These are phyloP conservation scores for Sphaerophoria rueppellii DNA, from an alignment of 2,888 invertebrate genomes.

Conservation along the genomic window DNA sequence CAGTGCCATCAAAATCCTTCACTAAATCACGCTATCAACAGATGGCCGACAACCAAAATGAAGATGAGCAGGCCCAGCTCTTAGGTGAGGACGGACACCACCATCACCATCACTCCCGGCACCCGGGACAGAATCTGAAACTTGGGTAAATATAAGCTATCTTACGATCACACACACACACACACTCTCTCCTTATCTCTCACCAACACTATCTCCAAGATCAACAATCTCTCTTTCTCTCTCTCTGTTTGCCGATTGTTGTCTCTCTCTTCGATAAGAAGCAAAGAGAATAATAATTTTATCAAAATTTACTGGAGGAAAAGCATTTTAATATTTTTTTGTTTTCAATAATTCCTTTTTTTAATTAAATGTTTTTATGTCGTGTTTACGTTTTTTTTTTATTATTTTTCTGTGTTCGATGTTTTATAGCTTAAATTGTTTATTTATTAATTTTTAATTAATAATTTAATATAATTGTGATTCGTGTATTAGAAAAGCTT, in stretches of 20 bases:
- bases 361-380: constrained; percentile 42
- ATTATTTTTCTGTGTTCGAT: constrained; percentile 42
- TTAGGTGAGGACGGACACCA: constrained; percentile 98
- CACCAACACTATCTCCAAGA: neutral
- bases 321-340: constrained; percentile 2
- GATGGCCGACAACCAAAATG: constrained; percentile 98
- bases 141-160: constrained; percentile 91
- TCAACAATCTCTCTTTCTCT: constrained; percentile 39
- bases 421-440: constrained; percentile 49
- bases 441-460: constrained; percentile 38
- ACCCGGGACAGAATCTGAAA: constrained; percentile 95
- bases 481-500: constrained; percentile 63
- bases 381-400: constrained; percentile 42
- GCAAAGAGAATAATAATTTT: constrained; percentile 40
- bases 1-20: constrained; percentile 85
- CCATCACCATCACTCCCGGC: constrained; percentile 91
- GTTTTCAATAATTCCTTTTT: constrained; percentile 38
- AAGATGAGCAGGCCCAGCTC: constrained; percentile 97
- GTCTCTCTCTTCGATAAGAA: constrained; percentile 20
- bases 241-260: constrained; percentile 27
- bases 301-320: constrained; percentile 64
- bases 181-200: constrained; percentile 74
- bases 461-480: constrained; percentile 51
- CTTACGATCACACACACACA: constrained; percentile 75
- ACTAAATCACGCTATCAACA: constrained; percentile 85